Evolutionary conservation across 2,113 vertebrate species (phyloP).

Genomic region (Lagenorhynchus albirostris): DNA sequence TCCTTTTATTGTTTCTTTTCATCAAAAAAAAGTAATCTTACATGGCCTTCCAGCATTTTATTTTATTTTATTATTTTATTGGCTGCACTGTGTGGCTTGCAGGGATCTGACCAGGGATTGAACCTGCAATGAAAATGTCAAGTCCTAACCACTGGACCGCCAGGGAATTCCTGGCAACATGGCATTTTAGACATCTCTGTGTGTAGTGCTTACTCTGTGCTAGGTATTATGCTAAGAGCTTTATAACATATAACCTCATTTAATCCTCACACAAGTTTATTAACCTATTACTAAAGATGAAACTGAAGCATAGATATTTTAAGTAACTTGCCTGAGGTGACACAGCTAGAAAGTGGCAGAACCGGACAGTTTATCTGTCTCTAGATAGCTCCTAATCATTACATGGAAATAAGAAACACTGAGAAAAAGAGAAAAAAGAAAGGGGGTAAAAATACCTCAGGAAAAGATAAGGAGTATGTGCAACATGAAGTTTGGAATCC

Average conservation of each 20-base stretch:
- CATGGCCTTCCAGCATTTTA: neutral
- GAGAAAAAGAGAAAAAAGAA: neutral
- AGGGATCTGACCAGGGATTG: neutral
- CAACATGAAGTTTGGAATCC: neutral
- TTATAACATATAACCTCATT: neutral
- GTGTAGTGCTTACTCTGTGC: neutral
- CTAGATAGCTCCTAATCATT: neutral
- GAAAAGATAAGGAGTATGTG: neutral
- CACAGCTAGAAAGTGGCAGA: neutral
- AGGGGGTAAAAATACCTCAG: neutral
- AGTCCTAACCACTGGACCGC: neutral
- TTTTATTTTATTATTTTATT: neutral
- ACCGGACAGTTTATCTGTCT: neutral
- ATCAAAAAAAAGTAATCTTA: neutral
- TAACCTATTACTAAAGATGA: neutral
- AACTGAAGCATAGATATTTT: neutral
- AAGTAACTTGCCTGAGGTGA: neutral
- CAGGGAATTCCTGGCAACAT: neutral
- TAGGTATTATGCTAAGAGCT: neutral
- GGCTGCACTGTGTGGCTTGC: neutral
- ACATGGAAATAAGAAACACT: neutral
- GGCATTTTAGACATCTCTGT: neutral
- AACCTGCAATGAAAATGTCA: neutral
- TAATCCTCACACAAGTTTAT: neutral
- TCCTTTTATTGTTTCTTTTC: constrained; percentile 59